These are phyloP conservation scores for Urophycis tenuis DNA, from an alignment of 2,797 vertebrate species.

Conservation along the genomic window DNA sequence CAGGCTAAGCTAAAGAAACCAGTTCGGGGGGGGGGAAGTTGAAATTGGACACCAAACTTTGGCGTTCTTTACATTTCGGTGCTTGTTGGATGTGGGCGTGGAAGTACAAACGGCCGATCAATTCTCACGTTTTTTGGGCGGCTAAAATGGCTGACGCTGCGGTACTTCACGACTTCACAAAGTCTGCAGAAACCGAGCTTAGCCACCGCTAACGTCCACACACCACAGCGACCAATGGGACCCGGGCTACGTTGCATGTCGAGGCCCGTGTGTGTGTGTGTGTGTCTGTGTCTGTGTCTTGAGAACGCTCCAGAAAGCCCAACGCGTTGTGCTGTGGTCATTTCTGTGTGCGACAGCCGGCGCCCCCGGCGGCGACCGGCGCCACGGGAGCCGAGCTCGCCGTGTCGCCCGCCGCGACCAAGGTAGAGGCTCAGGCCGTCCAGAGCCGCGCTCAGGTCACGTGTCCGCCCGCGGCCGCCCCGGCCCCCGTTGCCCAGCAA, in stretches of 20 bases:
- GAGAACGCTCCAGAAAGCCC: neutral
- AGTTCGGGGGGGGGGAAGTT: neutral
- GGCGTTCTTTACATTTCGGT: neutral
- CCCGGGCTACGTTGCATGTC: neutral
- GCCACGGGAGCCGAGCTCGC: constrained; percentile 32
- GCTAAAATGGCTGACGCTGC: no score
- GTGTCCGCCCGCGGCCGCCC: constrained; percentile 27
- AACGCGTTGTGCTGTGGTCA: neutral
- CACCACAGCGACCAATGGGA: no score
- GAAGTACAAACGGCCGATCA: no score
- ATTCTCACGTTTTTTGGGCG: no score
- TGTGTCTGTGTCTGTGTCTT: neutral
- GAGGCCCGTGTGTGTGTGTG: neutral
- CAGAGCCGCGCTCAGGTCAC: constrained; percentile 54
- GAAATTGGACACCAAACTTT: neutral
- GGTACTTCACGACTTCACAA: no score
- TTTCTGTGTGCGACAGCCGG: constrained; percentile 47
- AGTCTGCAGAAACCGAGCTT: no score
- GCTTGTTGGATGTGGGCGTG: neutral
- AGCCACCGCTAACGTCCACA: no score
- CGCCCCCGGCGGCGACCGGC: constrained; percentile 57
- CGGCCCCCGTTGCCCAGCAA: constrained; percentile 36
- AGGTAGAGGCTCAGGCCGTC: constrained; percentile 48
- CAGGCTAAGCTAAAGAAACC: neutral
- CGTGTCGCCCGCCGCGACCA: constrained; percentile 20